A percentile compares a stretch with the other conserved stretches of the same genome.
Conservation (phyloP, 2,797 vertebrate genomes). For the Coreius guichenoti region DNA sequence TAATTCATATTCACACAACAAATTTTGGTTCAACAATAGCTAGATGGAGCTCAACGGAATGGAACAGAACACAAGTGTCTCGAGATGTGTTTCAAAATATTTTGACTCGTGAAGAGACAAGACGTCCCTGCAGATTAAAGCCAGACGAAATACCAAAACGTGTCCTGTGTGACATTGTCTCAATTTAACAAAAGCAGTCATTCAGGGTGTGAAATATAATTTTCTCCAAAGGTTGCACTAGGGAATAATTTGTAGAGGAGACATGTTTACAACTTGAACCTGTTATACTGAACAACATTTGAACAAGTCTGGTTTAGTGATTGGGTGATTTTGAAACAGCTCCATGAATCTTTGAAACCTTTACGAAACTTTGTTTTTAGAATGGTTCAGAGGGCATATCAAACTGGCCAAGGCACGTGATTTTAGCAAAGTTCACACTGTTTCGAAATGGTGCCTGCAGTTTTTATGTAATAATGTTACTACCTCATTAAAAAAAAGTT, state of each 20-base stretch:
- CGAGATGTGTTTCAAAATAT: too few relatives aligned
- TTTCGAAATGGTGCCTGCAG: not conserved
- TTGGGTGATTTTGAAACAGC: not conserved
- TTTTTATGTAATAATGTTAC: not conserved
- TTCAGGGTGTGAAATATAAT: not conserved
- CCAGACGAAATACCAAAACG: not conserved
- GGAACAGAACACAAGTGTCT: not conserved
- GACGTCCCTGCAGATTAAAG: not conserved
- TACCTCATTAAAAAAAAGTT: too few relatives aligned
- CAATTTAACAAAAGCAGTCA: not conserved
- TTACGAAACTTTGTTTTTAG: not conserved
- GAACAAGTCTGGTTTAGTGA: not conserved
- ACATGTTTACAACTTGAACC: not conserved
- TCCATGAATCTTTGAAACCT: not conserved
- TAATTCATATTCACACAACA: not conserved
- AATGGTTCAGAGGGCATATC: not conserved
- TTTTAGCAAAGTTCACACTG: not conserved
- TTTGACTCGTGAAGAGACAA: not conserved
- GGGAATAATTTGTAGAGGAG: not conserved
- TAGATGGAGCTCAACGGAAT: not conserved
- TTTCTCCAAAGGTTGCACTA: too few relatives aligned
- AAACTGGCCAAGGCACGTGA: not conserved
- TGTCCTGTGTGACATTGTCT: not conserved
- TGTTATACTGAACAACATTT: not conserved
- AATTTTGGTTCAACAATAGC: not conserved